A percentile compares a stretch with the other conserved stretches of the same genome.
phyloP scores from a whole-genome alignment of 2,797 vertebrate genomes.

The Galagoides demidoff region DNA sequence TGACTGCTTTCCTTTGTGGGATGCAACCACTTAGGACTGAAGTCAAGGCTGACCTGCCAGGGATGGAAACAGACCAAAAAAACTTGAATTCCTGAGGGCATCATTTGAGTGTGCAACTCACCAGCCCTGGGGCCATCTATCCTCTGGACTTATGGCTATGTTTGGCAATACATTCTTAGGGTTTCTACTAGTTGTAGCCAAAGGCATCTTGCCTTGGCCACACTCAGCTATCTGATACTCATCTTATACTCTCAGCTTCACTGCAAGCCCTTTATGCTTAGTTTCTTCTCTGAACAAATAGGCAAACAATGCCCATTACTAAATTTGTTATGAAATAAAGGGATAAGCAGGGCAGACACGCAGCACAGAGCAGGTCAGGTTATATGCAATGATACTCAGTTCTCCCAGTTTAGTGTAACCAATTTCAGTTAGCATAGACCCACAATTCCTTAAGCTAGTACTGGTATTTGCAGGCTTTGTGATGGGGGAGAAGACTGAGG shows the following conservation, averaged over 20 bases:
- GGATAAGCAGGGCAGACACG: neutral
- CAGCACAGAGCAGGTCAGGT: neutral
- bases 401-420: neutral
- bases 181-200: neutral
- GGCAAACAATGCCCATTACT: neutral
- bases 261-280: neutral
- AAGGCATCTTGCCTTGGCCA: neutral
- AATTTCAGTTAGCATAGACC: neutral
- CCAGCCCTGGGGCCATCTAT: neutral
- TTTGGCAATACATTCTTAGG: neutral
- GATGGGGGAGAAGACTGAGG: neutral
- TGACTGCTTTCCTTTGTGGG: neutral
- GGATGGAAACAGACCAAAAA: neutral
- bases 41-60: neutral
- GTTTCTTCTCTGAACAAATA: conserved; percentile 7
- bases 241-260: neutral
- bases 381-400: neutral
- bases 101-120: neutral
- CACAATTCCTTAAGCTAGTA: neutral
- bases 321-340: neutral
- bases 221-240: no score
- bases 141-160: neutral
- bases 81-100: neutral
- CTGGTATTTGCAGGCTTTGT: neutral
- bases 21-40: neutral